These are phyloP conservation scores for Argyresthia goedartella DNA, from an alignment of 2,888 invertebrate genomes.

Conservation along the genomic window DNA sequence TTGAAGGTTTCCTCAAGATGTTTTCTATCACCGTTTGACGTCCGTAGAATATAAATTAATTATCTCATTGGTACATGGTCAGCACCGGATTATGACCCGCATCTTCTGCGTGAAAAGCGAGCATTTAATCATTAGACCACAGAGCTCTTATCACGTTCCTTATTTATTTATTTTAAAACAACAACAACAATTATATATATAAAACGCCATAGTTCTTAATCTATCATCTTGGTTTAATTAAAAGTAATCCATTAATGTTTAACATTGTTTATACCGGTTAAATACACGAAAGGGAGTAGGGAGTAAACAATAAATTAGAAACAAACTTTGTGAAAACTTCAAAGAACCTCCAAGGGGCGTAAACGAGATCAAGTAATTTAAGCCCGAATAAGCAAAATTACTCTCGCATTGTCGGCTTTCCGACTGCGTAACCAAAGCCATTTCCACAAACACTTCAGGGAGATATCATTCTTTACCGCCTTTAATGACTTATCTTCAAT, in stretches of 20 bases:
- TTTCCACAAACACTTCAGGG: slow-evolving; percentile 33
- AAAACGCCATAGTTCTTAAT: no score
- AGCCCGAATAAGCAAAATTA: slow-evolving; percentile 63
- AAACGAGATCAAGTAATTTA: slow-evolving; percentile 66
- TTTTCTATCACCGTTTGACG: no score
- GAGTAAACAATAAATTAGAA: slow-evolving; percentile 64
- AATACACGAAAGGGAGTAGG: slow-evolving; percentile 50
- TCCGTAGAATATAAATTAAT: no score
- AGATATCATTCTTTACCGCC: slow-evolving; percentile 6
- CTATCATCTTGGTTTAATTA: slow-evolving; percentile 16
- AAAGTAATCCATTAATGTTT: slow-evolving; percentile 31
- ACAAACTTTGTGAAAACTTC: slow-evolving; percentile 58
- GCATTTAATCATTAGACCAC: no score
- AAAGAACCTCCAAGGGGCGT: slow-evolving; percentile 59
- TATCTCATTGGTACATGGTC: no score
- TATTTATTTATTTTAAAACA: no score
- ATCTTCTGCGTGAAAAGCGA: no score
- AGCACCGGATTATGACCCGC: no score
- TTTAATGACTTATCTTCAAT: no score
- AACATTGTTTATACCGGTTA: slow-evolving; percentile 38
- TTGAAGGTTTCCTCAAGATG: no score
- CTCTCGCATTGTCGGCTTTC: slow-evolving; percentile 47
- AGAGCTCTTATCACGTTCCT: no score
- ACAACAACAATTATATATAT: no score
- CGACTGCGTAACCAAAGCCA: slow-evolving; percentile 39